These are phyloP conservation scores for Clostera curtula DNA, from an alignment of 2,888 invertebrate genomes.

Conservation along the genomic window DNA sequence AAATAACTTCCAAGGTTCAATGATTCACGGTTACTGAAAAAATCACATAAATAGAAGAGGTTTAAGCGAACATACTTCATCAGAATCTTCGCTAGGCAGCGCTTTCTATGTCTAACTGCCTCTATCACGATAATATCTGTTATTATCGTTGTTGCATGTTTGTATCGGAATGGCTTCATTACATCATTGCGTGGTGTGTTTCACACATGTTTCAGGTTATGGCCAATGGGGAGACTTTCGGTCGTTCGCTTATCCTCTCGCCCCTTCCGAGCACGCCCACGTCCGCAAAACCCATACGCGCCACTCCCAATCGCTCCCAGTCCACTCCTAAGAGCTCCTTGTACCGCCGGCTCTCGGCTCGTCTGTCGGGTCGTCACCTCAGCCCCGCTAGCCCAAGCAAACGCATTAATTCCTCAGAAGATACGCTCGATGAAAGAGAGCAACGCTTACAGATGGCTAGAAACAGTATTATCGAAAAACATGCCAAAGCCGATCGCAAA, in stretches of 20 bases:
- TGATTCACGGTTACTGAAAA: conserved; percentile 7
- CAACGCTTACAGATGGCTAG: conserved; percentile 46
- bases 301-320: conserved; percentile 57
- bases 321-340: conserved; percentile 65
- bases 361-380: conserved; percentile 56
- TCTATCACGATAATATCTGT: conserved; percentile 41
- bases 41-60: conserved; percentile 10
- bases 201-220: conserved; percentile 81
- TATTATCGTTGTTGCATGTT: conserved; percentile 65
- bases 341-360: conserved; percentile 64
- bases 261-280: conserved; percentile 59
- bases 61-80: conserved; percentile 8
- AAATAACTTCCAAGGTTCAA: conserved; percentile 7
- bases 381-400: conserved; percentile 33
- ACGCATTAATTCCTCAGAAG: conserved; percentile 23
- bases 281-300: conserved; percentile 46
- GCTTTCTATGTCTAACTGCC: conserved; percentile 58
- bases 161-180: conserved; percentile 74
- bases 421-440: conserved; percentile 40
- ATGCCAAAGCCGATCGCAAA: conserved; percentile 28
- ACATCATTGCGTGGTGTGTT: conserved; percentile 76
- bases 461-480: conserved; percentile 45
- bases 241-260: conserved; percentile 76
- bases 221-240: conserved; percentile 80
- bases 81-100: conserved; percentile 27